A percentile compares a stretch with the other conserved stretches of the same genome.
These are phyloP conservation scores for Nemotelus pantherinus DNA, from an alignment of 2,888 invertebrate genomes.

Conservation along the genomic window DNA sequence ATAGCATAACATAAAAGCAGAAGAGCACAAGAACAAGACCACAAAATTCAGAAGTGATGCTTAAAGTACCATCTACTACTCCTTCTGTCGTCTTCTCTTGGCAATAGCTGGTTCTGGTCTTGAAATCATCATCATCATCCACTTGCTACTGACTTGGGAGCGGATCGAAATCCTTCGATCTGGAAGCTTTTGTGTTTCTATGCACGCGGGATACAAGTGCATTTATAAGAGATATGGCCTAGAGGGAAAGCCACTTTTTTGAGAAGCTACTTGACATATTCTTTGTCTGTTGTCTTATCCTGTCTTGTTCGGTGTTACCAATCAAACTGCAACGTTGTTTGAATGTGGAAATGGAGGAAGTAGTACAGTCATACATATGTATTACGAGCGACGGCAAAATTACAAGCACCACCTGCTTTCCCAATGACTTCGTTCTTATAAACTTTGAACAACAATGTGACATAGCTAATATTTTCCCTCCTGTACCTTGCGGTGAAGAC, in stretches of 20 bases:
- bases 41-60: too few species aligned
- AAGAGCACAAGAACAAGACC: too few species aligned
- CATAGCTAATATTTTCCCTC: too few species aligned
- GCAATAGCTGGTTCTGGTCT: conserved; percentile 6
- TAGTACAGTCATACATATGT: neutral
- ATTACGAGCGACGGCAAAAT: neutral
- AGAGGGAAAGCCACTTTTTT: conserved; percentile 45
- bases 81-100: too few species aligned
- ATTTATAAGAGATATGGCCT: conserved; percentile 38
- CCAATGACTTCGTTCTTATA: neutral
- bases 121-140: conserved; percentile 48
- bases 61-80: too few species aligned
- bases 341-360: neutral
- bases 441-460: too few species aligned
- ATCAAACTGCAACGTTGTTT: conserved; percentile 13
- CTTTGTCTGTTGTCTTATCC: conserved; percentile 45
- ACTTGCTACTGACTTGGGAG: conserved; percentile 38
- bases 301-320: conserved; percentile 39
- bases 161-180: conserved; percentile 31
- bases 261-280: conserved; percentile 49
- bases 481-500: too few species aligned
- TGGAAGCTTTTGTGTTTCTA: conserved; percentile 10
- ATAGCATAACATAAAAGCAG: neutral
- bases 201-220: conserved; percentile 22
- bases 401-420: neutral